Evolutionary conservation across 2,888 invertebrate genomes (phyloP).

Genomic region (Hyposoter dolosus): DNA sequence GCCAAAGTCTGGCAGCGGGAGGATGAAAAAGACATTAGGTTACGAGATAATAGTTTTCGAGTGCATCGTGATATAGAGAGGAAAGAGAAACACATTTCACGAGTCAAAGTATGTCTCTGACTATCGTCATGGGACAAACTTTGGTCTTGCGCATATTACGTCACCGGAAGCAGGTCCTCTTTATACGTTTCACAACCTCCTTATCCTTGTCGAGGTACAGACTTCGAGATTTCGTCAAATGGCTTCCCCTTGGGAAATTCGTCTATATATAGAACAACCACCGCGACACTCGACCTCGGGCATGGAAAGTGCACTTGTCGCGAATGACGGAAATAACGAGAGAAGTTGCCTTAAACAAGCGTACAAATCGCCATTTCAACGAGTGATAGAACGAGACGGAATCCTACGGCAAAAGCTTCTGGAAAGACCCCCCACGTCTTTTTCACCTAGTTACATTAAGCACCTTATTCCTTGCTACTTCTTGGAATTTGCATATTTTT

Average conservation of each 20-base stretch:
- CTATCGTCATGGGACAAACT: conserved; percentile 47
- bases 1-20: neutral
- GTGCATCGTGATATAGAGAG: conserved; percentile 18
- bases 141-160: conserved; percentile 44
- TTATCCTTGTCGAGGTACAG: conserved; percentile 20
- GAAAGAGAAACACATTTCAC: conserved; percentile 16
- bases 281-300: conserved; percentile 55
- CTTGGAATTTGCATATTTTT: conserved; percentile 42
- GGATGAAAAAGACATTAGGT: neutral
- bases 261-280: conserved; percentile 20
- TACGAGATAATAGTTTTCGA: conserved; percentile 30
- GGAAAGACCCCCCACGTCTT: conserved; percentile 55
- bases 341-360: conserved; percentile 74
- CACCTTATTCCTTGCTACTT: conserved; percentile 45
- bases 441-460: conserved; percentile 69
- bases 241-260: conserved; percentile 52
- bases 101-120: conserved; percentile 7
- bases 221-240: conserved; percentile 64
- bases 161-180: conserved; percentile 59
- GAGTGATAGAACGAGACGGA: conserved; percentile 2
- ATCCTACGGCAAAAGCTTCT: neutral
- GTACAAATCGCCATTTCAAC: conserved; percentile 61
- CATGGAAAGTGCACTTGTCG: conserved; percentile 69
- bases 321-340: conserved; percentile 73
- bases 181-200: conserved; percentile 38